Evolutionary conservation across 2,113 vertebrate species (phyloP).

Genomic region (Alethe castanea): DNA sequence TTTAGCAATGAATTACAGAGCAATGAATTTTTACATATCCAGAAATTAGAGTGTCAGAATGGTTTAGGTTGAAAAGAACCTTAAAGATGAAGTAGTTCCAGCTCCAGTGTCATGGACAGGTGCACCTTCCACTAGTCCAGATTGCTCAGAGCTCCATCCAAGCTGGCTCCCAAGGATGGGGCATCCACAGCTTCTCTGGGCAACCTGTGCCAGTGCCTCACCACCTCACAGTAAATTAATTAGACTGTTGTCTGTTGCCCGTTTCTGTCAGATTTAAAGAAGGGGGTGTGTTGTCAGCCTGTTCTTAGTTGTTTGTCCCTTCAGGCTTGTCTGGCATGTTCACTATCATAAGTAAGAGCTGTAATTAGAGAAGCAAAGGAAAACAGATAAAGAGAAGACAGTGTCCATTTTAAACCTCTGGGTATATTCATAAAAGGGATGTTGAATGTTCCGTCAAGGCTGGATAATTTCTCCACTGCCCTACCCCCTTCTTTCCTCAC

Average conservation of each 20-base stretch:
- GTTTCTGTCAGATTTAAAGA: background rate
- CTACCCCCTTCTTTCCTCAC: fast-evolving
- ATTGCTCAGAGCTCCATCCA: background rate
- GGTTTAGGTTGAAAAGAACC: background rate
- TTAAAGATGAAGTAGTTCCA: background rate
- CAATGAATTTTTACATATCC: background rate
- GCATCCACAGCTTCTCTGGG: background rate
- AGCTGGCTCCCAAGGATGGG: background rate
- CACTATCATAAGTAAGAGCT: background rate
- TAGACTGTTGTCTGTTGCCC: background rate
- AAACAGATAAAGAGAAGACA: background rate
- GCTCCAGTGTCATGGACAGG: background rate
- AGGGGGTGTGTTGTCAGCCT: background rate
- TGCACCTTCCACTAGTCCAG: background rate
- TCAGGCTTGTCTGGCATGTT: background rate
- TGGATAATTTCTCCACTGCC: background rate
- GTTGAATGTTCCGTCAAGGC: background rate
- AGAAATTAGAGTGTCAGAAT: background rate
- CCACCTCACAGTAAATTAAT: background rate
- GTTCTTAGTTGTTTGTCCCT: background rate
- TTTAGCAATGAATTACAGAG: background rate
- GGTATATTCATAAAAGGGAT: background rate
- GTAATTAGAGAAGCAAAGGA: background rate
- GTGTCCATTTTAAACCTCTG: background rate
- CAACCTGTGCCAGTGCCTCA: background rate